Evolutionary conservation across 2,888 invertebrate genomes (phyloP).

Genomic region (Cheilosia scutellata): DNA sequence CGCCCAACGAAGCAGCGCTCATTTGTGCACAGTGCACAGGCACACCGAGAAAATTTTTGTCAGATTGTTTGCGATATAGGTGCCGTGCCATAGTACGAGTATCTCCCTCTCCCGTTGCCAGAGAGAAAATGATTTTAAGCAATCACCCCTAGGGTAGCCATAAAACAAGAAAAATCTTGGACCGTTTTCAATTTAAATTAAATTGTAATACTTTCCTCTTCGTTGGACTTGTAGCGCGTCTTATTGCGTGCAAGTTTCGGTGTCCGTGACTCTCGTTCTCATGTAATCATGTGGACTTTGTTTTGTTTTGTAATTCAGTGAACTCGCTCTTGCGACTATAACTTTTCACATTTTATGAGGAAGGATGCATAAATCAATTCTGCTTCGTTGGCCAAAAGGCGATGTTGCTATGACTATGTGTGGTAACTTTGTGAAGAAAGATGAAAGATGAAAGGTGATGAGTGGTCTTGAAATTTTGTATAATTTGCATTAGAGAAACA

Average conservation of each 20-base stretch:
- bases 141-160: slow-evolving; percentile 47
- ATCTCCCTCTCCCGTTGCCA: slow-evolving; percentile 25
- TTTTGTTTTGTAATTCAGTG: slow-evolving; percentile 41
- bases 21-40: slow-evolving; percentile 49
- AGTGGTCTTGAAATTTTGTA: slow-evolving; percentile 2
- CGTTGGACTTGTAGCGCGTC: slow-evolving; percentile 24
- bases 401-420: neutral
- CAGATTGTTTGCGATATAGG: neutral
- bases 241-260: slow-evolving; percentile 17
- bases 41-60: slow-evolving; percentile 48
- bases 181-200: slow-evolving; percentile 65
- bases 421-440: neutral
- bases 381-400: slow-evolving; percentile 48
- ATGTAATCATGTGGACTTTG: slow-evolving; percentile 24
- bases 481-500: neutral
- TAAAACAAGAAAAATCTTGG: slow-evolving; percentile 38
- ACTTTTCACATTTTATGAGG: slow-evolving; percentile 47
- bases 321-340: slow-evolving; percentile 25
- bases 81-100: neutral
- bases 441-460: slow-evolving; percentile 1
- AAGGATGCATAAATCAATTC: slow-evolving; percentile 61
- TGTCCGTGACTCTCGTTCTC: slow-evolving; percentile 52
- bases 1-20: slow-evolving; percentile 70
- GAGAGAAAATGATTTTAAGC: slow-evolving; percentile 51
- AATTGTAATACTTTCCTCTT: slow-evolving; percentile 50